These are phyloP conservation scores for Eulemur rufifrons DNA, from an alignment of 2,113 vertebrate species.

Conservation along the genomic window DNA sequence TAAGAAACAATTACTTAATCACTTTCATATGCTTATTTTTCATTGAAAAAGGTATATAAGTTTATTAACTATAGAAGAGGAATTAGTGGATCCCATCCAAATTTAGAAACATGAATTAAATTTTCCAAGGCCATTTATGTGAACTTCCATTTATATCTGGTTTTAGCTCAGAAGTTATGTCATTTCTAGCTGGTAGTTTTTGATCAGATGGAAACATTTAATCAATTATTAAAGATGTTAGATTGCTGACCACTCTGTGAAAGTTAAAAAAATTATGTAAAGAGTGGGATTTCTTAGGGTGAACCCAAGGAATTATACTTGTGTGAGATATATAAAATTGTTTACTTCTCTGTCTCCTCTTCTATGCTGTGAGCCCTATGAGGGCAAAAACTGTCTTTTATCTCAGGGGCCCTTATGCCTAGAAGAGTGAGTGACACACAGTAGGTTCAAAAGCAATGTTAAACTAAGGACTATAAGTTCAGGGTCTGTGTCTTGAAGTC, in stretches of 20 bases:
- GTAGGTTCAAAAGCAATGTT: background rate
- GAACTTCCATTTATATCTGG: constrained; percentile 19
- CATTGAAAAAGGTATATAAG: constrained; percentile 46
- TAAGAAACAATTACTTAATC: constrained; percentile 15
- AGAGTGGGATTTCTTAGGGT: background rate
- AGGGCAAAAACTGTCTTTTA: background rate
- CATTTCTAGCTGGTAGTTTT: constrained; percentile 34
- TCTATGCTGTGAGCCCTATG: background rate
- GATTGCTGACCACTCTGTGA: background rate
- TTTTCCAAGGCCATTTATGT: background rate
- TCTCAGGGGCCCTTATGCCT: background rate
- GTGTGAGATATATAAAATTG: background rate
- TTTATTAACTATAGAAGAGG: constrained; percentile 42
- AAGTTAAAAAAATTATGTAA: constrained; percentile 2
- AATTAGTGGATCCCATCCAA: background rate
- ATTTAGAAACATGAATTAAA: constrained; percentile 47
- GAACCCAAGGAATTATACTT: background rate
- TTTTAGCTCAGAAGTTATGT: constrained; percentile 19
- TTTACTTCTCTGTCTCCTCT: background rate
- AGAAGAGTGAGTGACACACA: background rate
- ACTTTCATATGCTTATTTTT: background rate
- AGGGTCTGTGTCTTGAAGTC: background rate
- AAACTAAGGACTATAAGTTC: background rate
- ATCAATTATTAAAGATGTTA: constrained; percentile 33
- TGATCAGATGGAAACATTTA: constrained; percentile 24